Evolutionary conservation across 2,888 invertebrate genomes (phyloP).

Genomic region (Archaeoteleia sp.): DNA sequence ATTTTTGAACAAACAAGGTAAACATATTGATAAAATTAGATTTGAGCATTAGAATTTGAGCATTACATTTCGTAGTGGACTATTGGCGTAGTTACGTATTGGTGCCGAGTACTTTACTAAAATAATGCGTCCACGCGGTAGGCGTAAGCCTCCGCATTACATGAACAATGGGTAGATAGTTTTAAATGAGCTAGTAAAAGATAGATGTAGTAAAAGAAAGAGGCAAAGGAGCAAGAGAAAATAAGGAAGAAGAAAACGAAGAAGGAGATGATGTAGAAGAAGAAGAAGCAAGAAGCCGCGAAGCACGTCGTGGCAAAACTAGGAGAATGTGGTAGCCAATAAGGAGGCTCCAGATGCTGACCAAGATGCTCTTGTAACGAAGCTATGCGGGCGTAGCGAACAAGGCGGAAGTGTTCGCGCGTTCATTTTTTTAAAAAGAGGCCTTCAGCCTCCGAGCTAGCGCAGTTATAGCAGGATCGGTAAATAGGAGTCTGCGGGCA

Average conservation of each 20-base stretch:
- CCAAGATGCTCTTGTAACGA: no score
- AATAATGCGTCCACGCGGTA: slow-evolving; percentile 2
- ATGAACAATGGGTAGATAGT: slow-evolving; percentile 11
- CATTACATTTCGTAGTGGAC: no score
- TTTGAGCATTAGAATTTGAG: no score
- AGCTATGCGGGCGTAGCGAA: no score
- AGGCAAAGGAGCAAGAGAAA: neutral
- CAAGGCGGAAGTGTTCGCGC: no score
- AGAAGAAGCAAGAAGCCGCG: neutral
- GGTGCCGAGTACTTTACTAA: neutral
- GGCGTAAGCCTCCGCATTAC: slow-evolving; percentile 3
- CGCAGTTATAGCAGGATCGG: no score
- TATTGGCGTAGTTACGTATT: neutral
- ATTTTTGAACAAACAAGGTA: no score
- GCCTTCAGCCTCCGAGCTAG: no score
- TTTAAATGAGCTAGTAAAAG: slow-evolving; percentile 14
- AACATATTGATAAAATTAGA: no score
- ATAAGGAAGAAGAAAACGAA: neutral
- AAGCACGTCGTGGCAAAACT: slow-evolving; percentile 1
- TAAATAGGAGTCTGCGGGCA: no score
- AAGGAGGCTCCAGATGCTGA: slow-evolving; percentile 1
- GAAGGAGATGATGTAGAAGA: slow-evolving; percentile 1
- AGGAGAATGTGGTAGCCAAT: slow-evolving; percentile 11
- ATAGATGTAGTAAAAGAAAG: neutral
- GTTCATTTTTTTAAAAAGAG: no score